phyloP scores from a whole-genome alignment of 2,888 invertebrate species.

The Lepetodrilus schrolli region DNA sequence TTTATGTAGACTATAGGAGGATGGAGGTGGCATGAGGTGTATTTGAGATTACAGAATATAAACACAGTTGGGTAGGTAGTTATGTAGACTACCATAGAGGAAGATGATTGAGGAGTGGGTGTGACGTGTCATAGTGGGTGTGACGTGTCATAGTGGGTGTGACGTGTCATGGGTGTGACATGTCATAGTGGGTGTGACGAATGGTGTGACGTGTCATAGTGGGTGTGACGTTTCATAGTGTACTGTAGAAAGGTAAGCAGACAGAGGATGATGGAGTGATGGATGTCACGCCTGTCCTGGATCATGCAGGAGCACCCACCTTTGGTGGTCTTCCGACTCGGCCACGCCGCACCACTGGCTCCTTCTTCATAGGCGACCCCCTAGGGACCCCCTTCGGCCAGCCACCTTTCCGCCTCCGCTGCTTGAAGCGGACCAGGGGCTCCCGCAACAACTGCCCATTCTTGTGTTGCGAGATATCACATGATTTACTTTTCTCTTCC shows the following conservation, averaged over 20 bases:
- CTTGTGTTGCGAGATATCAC: not conserved
- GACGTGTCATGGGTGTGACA: too few species aligned
- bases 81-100: too few species aligned
- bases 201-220: not conserved
- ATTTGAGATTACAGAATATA: too few species aligned
- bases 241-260: too few species aligned
- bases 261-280: not conserved
- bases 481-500: not conserved
- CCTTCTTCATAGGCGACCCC: slow-evolving; percentile 31
- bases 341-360: slow-evolving; percentile 42
- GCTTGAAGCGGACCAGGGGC: too few species aligned
- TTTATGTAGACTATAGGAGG: too few species aligned
- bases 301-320: slow-evolving; percentile 27
- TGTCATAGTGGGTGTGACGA: not conserved
- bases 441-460: not conserved
- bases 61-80: too few species aligned
- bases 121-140: too few species aligned
- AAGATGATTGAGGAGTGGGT: too few species aligned
- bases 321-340: slow-evolving; percentile 45
- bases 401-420: slow-evolving; percentile 40
- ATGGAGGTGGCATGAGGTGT: too few species aligned
- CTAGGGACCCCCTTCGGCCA: slow-evolving; percentile 54
- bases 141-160: too few species aligned
- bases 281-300: slow-evolving; percentile 12
- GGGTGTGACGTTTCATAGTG: not conserved